These are phyloP conservation scores for Hephaestus fuliginosus DNA, from an alignment of 2,797 vertebrate genomes.

Conservation along the genomic window DNA sequence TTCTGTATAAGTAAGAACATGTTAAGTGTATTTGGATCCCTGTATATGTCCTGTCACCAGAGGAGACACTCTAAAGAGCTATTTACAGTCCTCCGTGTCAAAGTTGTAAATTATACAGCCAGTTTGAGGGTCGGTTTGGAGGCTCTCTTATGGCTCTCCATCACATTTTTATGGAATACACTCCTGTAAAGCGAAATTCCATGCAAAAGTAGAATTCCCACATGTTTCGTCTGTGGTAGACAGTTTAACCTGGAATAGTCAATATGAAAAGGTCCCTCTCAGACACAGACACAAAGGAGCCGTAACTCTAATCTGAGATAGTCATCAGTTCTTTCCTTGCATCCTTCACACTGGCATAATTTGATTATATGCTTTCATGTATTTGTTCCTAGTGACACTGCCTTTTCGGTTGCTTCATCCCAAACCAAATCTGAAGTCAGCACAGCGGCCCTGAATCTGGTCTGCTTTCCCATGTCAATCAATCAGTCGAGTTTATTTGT, in stretches of 20 bases:
- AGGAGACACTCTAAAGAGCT: conserved; percentile 48
- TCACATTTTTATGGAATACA: conserved; percentile 57
- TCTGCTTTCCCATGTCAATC: neutral
- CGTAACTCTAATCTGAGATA: conserved; percentile 18
- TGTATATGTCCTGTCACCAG: conserved; percentile 51
- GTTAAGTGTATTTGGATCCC: conserved; percentile 42
- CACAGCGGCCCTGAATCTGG: neutral
- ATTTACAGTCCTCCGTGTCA: conserved; percentile 47
- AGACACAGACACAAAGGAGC: conserved; percentile 16
- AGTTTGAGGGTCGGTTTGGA: conserved; percentile 50
- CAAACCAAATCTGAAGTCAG: conserved; percentile 25
- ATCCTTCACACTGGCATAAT: neutral
- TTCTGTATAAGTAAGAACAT: conserved; percentile 9
- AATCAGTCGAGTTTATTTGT: too few relatives aligned
- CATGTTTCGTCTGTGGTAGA: conserved; percentile 38
- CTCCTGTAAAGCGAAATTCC: conserved; percentile 61
- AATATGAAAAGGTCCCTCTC: conserved; percentile 21
- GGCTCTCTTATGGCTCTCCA: conserved; percentile 32
- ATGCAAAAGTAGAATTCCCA: conserved; percentile 59
- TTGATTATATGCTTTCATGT: neutral
- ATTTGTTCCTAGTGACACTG: neutral
- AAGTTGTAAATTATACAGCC: conserved; percentile 60
- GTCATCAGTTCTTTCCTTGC: neutral
- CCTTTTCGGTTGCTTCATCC: neutral
- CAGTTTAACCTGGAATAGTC: conserved; percentile 39